A percentile compares a stretch with the other conserved stretches of the same genome.
phyloP scores from a whole-genome alignment of 2,888 invertebrate genomes.

The Drosophila stalkeri region DNA sequence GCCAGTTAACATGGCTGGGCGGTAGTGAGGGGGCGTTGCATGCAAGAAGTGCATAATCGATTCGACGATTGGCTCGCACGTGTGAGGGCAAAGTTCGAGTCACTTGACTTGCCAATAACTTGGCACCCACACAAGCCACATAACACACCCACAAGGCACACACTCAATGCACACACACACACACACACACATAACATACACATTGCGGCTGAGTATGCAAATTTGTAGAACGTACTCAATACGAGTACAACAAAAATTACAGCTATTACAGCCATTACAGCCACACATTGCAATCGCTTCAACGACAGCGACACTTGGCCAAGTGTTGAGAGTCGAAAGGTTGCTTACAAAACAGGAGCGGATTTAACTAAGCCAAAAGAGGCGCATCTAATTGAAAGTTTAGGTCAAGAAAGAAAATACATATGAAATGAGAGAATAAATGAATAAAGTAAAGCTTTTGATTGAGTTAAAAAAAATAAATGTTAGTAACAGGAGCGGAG shows the following conservation, averaged over 20 bases:
- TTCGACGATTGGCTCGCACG: constrained; percentile 45
- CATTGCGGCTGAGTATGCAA: constrained; percentile 49
- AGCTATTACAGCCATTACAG: constrained; percentile 46
- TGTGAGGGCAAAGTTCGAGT: constrained; percentile 22
- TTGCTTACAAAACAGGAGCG: constrained; percentile 45
- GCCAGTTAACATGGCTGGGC: constrained; percentile 61
- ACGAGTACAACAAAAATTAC: constrained; percentile 48
- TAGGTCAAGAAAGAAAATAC: no score
- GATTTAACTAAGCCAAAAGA: background rate
- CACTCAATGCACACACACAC: background rate
- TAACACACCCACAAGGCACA: constrained; percentile 11
- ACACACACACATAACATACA: constrained; percentile 17
- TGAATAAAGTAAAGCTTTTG: background rate
- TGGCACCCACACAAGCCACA: constrained; percentile 49
- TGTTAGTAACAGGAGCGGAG: background rate
- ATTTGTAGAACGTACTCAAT: constrained; percentile 37
- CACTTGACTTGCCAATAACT: constrained; percentile 67
- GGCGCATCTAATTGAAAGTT: background rate
- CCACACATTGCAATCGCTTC: constrained; percentile 40
- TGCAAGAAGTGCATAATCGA: constrained; percentile 65
- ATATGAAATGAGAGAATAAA: background rate
- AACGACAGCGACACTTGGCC: constrained; percentile 58
- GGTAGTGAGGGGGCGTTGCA: constrained; percentile 52
- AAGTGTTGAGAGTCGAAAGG: constrained; percentile 52
- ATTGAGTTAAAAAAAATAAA: background rate